Conservation (phyloP, 1,140 invertebrate genomes). For the Sogatella furcifera region DNA sequence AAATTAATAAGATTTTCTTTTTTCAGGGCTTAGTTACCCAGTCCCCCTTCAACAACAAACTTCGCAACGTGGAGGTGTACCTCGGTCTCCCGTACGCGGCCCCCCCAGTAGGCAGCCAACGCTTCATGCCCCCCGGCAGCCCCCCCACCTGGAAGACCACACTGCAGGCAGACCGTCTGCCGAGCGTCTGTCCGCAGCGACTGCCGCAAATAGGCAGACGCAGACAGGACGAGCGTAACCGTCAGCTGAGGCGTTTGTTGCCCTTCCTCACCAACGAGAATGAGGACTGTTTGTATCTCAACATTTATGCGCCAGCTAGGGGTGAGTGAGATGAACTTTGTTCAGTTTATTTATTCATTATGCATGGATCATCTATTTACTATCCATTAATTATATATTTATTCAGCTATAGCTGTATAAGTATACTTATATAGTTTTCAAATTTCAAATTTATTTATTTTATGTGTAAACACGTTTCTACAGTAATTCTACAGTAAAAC, state of each 20-base stretch:
- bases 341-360: too few species aligned
- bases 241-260: constrained; percentile 48
- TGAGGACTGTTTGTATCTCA: constrained; percentile 84
- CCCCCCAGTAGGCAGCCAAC: constrained; percentile 54
- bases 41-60: not conserved
- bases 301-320: constrained; percentile 76
- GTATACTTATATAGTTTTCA: too few species aligned
- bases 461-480: too few species aligned
- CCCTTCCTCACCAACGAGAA: constrained; percentile 64
- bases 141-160: constrained; percentile 59
- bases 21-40: not conserved
- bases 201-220: not conserved
- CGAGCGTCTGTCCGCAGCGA: constrained; percentile 64
- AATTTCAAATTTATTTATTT: too few species aligned
- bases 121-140: constrained; percentile 57
- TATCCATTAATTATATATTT: too few species aligned
- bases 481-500: too few species aligned
- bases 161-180: constrained; percentile 60
- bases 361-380: too few species aligned
- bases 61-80: constrained; percentile 53
- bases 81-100: constrained; percentile 76
- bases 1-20: too few species aligned
- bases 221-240: constrained; percentile 31
- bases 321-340: too few species aligned
- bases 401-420: too few species aligned